Conservation (phyloP, 2,888 invertebrate species). For the Endotricha flammealis region DNA sequence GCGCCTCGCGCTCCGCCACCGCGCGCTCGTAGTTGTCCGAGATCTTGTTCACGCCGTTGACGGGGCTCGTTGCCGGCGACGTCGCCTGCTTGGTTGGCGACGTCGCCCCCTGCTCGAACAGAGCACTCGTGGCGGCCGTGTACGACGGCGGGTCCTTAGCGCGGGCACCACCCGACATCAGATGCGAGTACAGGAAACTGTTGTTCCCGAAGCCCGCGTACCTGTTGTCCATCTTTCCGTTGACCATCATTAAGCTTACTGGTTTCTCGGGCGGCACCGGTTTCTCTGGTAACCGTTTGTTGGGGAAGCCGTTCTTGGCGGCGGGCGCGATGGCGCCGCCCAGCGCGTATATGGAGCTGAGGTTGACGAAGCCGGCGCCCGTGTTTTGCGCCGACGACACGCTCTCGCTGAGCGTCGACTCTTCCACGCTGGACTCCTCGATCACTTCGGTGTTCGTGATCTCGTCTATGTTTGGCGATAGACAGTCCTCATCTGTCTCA, state of each 20-base stretch:
- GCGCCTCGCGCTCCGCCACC: conserved; percentile 59
- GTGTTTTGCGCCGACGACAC: conserved; percentile 27
- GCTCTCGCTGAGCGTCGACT: conserved; percentile 60
- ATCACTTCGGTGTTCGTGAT: conserved; percentile 71
- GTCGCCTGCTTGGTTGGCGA: conserved; percentile 43
- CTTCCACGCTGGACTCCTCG: conserved; percentile 69
- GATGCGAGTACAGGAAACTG: conserved; percentile 68
- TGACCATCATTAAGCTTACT: conserved; percentile 69
- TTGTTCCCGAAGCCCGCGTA: conserved; percentile 64
- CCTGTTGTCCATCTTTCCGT: conserved; percentile 64
- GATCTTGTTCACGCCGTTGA: conserved; percentile 68
- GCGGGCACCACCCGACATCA: conserved; percentile 51
- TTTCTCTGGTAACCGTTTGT: conserved; percentile 57
- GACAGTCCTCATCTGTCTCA: conserved; percentile 82
- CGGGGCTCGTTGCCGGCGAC: conserved; percentile 55
- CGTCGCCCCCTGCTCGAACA: conserved; percentile 43
- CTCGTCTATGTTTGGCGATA: conserved; percentile 83
- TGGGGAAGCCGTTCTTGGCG: conserved; percentile 45
- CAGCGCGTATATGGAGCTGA: conserved; percentile 69
- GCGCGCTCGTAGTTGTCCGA: conserved; percentile 72
- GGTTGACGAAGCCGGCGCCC: conserved; percentile 56
- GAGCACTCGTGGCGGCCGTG: conserved; percentile 48
- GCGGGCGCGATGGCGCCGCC: conserved; percentile 34
- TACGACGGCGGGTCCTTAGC: conserved; percentile 65
- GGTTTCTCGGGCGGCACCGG: conserved; percentile 71